Evolutionary conservation across 2,888 invertebrate species (phyloP), one percentile per base, ranked within the genome.

Genomic region (Rugalucina vietnamica): DNA sequence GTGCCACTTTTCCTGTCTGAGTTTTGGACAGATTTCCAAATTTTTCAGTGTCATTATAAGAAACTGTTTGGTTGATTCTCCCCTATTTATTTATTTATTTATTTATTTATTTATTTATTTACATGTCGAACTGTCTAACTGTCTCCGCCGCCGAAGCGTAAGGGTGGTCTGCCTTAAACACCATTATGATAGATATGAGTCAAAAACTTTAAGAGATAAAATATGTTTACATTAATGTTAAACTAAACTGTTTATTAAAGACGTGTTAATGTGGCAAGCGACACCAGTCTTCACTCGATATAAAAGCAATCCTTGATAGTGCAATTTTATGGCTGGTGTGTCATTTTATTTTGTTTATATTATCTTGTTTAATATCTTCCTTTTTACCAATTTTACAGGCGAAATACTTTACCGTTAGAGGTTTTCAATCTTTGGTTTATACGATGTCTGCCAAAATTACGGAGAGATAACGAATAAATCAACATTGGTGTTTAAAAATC

Each of bases 201-300:
- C 72, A 29, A 72, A 72, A 72, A 43, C 18, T n/a, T n/a, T n/a
- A n/a, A 71, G 79, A 76, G 65, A 65, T 65, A 65, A 81, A 69
- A 82, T 79, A 69, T 82, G 82, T 82, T 79, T 78, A 82, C 82
- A 70, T 82, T 69, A 69, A 74, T 65, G 54, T 82, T 76, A 75
- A 82, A 78, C 79, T 57, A 79, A 81, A 82, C 82, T 72, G 76
- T 85, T 81, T 79, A 81, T 54, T 79, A 77, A 32, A 76, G 69
- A 49, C 39, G 37, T 29, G 79, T 79, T 87, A 87, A 87, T 87
- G 87, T 71, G 75, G 76, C 76, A 77, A 79, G 83, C 81, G 87
- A 87, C 87, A 77, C 76, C 65, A 21, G 57, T 82, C 86, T 79
- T 78, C 27, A 57, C 83, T 76, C 57, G 32, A 21, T 72, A 39